phyloP scores from a whole-genome alignment of 2,888 invertebrate species.

The Lepidocyrtoides sp. region DNA sequence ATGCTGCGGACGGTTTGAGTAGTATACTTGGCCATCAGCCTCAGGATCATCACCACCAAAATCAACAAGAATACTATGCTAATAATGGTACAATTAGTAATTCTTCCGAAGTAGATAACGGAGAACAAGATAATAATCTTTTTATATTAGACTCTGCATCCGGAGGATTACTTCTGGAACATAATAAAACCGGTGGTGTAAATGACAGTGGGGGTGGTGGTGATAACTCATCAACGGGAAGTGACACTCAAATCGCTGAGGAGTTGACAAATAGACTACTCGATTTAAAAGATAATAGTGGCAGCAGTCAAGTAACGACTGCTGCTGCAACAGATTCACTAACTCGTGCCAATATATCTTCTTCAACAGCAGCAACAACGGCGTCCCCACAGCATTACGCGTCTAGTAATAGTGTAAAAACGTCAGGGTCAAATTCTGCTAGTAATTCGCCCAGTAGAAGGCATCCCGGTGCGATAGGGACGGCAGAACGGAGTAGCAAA shows the following conservation, averaged over 20 bases:
- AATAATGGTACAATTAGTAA: constrained; percentile 60
- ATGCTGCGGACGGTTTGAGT: constrained; percentile 60
- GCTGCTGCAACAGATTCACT: neutral
- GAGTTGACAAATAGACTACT: constrained; percentile 64
- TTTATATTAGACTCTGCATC: neutral
- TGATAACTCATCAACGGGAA: constrained; percentile 10
- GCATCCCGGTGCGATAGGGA: constrained; percentile 73
- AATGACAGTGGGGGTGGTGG: constrained; percentile 60
- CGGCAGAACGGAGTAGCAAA: constrained; percentile 76
- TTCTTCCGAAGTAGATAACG: neutral
- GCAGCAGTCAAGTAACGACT: neutral
- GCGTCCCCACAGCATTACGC: constrained; percentile 50
- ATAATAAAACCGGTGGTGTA: constrained; percentile 19
- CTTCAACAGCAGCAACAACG: constrained; percentile 12
- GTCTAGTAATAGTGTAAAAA: constrained; percentile 66
- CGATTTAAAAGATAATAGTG: constrained; percentile 33
- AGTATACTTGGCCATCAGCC: constrained; percentile 29
- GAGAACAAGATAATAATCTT: neutral
- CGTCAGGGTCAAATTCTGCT: constrained; percentile 75
- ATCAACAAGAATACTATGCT: neutral
- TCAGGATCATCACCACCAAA: neutral
- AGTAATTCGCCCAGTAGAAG: constrained; percentile 73
- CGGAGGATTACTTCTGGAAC: constrained; percentile 45
- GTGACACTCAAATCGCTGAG: constrained; percentile 66
- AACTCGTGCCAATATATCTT: constrained; percentile 59